Conservation (phyloP, 2,888 invertebrate genomes). For the Unio delphinus region DNA sequence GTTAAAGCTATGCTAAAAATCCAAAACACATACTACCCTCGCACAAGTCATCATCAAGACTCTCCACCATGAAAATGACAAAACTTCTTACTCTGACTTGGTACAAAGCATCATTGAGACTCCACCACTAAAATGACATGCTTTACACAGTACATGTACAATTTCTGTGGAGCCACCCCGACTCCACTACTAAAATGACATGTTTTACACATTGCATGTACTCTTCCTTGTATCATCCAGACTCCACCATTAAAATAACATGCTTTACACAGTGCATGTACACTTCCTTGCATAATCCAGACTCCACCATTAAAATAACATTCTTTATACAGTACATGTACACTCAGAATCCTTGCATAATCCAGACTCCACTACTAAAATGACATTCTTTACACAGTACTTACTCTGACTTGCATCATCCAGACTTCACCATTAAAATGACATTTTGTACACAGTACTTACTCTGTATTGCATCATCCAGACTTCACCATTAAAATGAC, state of each 20-base stretch:
- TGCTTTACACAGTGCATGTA: constrained; percentile 29
- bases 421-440: too few relatives aligned
- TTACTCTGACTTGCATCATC: too few relatives aligned
- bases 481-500: too few relatives aligned
- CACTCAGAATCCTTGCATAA: too few relatives aligned
- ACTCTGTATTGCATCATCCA: too few relatives aligned
- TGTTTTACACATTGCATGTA: constrained; percentile 1
- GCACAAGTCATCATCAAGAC: too few relatives aligned
- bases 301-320: constrained; percentile 19
- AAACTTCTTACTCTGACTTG: constrained; percentile 36
- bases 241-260: constrained; percentile 1
- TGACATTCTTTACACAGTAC: too few relatives aligned
- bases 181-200: constrained; percentile 13
- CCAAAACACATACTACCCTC: too few relatives aligned
- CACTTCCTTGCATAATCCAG: constrained; percentile 36
- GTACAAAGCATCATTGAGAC: constrained; percentile 47
- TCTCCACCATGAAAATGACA: constrained; percentile 12
- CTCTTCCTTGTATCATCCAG: constrained; percentile 27
- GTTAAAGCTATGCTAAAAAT: too few relatives aligned
- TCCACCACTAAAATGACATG: not conserved
- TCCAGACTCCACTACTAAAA: too few relatives aligned
- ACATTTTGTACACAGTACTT: too few relatives aligned
- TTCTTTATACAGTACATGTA: too few relatives aligned
- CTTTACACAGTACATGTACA: constrained; percentile 32
- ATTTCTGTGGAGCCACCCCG: constrained; percentile 37